These are phyloP conservation scores for Arctia plantaginis DNA, from an alignment of 2,888 invertebrate genomes.

Conservation along the genomic window DNA sequence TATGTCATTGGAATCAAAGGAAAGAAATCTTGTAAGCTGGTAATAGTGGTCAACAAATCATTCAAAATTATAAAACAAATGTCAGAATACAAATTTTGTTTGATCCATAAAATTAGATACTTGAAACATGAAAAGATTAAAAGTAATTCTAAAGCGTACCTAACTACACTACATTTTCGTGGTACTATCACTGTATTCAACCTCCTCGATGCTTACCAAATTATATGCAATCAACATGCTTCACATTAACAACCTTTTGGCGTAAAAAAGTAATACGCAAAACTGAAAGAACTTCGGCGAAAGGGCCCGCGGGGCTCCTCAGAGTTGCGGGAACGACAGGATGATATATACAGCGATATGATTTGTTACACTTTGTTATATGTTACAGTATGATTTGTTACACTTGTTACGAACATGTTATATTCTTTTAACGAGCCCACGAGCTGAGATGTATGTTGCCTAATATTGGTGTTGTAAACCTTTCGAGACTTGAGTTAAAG, in stretches of 20 bases:
- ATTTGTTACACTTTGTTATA: slow-evolving; percentile 66
- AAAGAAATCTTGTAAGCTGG: background rate
- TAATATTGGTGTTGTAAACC: slow-evolving; percentile 36
- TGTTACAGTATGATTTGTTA: slow-evolving; percentile 62
- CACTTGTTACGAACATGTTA: slow-evolving; percentile 53
- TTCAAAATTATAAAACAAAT: background rate
- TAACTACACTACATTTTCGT: slow-evolving; percentile 22
- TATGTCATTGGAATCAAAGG: background rate
- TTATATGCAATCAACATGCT: slow-evolving; percentile 54
- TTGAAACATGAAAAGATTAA: background rate
- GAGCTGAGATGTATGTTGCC: slow-evolving; percentile 34
- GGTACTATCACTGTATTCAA: slow-evolving; percentile 25
- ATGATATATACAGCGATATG: slow-evolving; percentile 60
- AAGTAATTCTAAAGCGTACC: background rate
- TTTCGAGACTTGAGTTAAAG: background rate
- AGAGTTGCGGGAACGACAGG: slow-evolving; percentile 54
- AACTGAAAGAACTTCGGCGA: slow-evolving; percentile 41
- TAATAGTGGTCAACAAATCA: background rate
- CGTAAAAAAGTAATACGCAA: slow-evolving; percentile 45
- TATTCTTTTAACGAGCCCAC: slow-evolving; percentile 45
- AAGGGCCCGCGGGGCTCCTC: slow-evolving; percentile 46
- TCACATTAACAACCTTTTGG: slow-evolving; percentile 39
- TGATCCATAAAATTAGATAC: background rate
- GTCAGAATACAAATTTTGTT: background rate
- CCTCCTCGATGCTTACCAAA: slow-evolving; percentile 41